Conservation (phyloP, 1,140 invertebrate species). For the Drosophila ercepeae region DNA sequence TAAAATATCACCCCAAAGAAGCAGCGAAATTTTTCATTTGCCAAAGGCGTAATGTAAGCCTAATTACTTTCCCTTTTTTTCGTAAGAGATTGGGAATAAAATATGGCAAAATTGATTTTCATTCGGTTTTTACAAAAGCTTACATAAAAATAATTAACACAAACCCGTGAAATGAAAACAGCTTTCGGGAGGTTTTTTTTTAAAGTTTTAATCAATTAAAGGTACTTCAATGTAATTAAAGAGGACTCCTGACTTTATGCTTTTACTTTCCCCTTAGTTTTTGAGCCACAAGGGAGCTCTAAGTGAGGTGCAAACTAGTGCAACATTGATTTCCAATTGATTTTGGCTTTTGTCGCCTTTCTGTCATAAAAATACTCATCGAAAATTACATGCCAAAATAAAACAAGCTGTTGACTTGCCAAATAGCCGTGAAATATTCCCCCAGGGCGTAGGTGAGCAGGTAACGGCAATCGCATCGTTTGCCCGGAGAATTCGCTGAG, state of each 20-base stretch:
- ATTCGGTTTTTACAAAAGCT: not conserved
- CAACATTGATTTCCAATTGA: constrained; percentile 79
- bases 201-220: no score
- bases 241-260: not conserved
- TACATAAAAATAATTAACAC: not conserved
- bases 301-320: constrained; percentile 29
- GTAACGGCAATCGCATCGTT: constrained; percentile 78
- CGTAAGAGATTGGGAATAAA: not conserved
- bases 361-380: constrained; percentile 78
- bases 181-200: no score
- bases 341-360: constrained; percentile 64
- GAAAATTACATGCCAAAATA: constrained; percentile 76
- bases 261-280: not conserved
- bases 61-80: constrained; percentile 36
- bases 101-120: constrained; percentile 12
- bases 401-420: constrained; percentile 82
- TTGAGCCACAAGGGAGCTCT: constrained; percentile 3
- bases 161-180: no score
- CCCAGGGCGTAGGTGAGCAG: constrained; percentile 77
- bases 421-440: constrained; percentile 82
- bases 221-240: no score
- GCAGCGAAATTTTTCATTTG: constrained; percentile 30
- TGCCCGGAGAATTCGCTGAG: constrained; percentile 66
- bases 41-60: constrained; percentile 24
- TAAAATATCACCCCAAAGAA: constrained; percentile 33